Conservation (phyloP, 2,113 vertebrate genomes). For the Aldabrachelys gigantea region DNA sequence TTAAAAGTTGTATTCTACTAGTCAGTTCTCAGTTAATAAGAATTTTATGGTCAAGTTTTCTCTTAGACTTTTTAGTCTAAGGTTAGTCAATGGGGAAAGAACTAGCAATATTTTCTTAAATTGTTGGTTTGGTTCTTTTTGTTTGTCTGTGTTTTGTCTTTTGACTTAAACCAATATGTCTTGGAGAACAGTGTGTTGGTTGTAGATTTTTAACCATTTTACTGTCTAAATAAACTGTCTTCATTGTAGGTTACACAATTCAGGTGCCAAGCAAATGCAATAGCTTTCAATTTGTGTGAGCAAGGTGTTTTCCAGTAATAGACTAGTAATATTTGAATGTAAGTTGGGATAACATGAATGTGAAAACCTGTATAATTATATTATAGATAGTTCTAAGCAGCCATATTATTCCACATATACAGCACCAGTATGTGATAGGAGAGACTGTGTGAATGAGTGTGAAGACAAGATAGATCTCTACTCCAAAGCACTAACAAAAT, state of each 20-base stretch:
- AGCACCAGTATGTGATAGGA: neutral
- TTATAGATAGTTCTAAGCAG: neutral
- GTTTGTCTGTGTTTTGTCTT: neutral
- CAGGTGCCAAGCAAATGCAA: neutral
- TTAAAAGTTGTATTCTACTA: neutral
- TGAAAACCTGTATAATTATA: neutral
- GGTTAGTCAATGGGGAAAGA: neutral
- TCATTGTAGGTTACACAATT: neutral
- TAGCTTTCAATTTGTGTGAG: neutral
- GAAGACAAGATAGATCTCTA: neutral
- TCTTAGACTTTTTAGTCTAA: neutral
- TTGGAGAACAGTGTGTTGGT: neutral
- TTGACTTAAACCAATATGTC: neutral
- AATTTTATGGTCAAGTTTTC: neutral
- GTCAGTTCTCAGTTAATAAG: fast-evolving
- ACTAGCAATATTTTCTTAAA: neutral
- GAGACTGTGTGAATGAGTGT: neutral
- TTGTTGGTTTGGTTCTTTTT: neutral
- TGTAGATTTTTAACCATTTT: neutral
- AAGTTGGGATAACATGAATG: neutral
- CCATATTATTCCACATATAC: neutral
- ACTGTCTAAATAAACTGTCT: neutral
- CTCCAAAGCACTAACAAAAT: neutral
- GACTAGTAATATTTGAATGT: neutral
- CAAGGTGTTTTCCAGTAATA: neutral